Base-by-base conservation (phyloP, 1,140 invertebrate species). In the Camponotus pennsylvanicus region DNA sequence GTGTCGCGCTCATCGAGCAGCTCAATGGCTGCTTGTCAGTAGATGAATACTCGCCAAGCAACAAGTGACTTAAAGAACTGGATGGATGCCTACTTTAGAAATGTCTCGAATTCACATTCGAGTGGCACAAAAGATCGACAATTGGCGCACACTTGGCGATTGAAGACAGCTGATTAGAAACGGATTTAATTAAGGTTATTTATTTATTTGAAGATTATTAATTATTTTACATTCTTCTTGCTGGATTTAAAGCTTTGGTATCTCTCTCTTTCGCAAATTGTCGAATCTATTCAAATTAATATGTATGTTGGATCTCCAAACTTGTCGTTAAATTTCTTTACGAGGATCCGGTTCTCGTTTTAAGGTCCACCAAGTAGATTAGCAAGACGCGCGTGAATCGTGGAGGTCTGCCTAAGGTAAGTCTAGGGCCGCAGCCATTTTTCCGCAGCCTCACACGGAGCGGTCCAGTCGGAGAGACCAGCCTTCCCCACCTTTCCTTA, bases 341-440 rank as follows among this genome's bases (percentile, higher is more conserved):
- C 27, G 52, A 18, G 5, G 3, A 4, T 21, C 37, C 27, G 45
- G 2, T 73, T 49, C 18, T 27, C n/a, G 34, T 73, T 82, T 61
- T 57, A 59, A 71, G 13, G 4, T 61, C 40, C 69, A 83, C 57
- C 69, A 69, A 45, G 32, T 73, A 61, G 55, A 61, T 82, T 55
- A 73, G 32, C 40, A 73, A 83, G 40, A 40, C 87, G 69, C 52
- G 57, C 21, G 49, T 52, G 45, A 82, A 67, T 40, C 37, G 78
- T 70, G 79, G 88, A 86, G 87, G 89, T 88, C 90, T 86, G 85
- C 86, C 83, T 88, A 86, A 79, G 89, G 90, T 86, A 89, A 92
- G 91, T 91, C 89, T 92, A 89, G 88, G 92, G 84, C 84, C 80
- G 66, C 87, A 80, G 87, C 73, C 85, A 93, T 92, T 93, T 93